A percentile compares a stretch with the other conserved stretches of the same genome.
Evolutionary conservation across 2,888 invertebrate species (phyloP).

Genomic region (Pseudoips prasinana): DNA sequence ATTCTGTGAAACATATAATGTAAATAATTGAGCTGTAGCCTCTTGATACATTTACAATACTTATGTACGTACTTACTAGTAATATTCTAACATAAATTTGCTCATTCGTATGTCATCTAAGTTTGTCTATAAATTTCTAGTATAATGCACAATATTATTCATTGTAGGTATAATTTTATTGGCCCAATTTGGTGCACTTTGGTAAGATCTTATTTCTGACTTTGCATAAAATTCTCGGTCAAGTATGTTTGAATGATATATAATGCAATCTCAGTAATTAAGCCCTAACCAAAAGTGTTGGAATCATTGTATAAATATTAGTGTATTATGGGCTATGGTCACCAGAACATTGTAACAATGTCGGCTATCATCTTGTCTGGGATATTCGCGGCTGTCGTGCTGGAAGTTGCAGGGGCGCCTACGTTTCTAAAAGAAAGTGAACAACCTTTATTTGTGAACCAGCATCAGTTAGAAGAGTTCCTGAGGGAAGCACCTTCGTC

Average conservation of each 20-base stretch:
- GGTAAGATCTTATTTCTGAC: slow-evolving; percentile 24
- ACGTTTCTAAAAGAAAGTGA: slow-evolving; percentile 34
- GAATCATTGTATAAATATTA: slow-evolving; percentile 60
- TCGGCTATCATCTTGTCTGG: slow-evolving; percentile 44
- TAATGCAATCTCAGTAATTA: slow-evolving; percentile 49
- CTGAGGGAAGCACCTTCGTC: slow-evolving; percentile 45
- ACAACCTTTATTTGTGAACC: slow-evolving; percentile 20
- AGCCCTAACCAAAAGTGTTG: slow-evolving; percentile 36
- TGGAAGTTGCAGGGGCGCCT: slow-evolving; percentile 36
- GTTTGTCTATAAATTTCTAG: no score
- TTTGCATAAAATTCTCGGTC: slow-evolving; percentile 54
- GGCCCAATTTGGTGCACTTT: slow-evolving; percentile 10
- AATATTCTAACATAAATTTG: no score
- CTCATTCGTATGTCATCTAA: no score
- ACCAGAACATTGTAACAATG: slow-evolving; percentile 52
- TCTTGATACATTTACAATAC: no score
- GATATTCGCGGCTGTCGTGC: slow-evolving; percentile 31
- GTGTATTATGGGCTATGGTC: slow-evolving; percentile 33
- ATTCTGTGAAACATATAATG: no score
- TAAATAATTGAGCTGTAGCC: no score
- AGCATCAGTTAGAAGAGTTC: slow-evolving; percentile 30
- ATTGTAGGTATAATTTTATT: slow-evolving; percentile 1
- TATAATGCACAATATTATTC: no score
- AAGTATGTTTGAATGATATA: slow-evolving; percentile 34
- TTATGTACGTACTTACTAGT: no score